Evolutionary conservation across 2,113 vertebrate genomes (phyloP).

Genomic region (Heloderma charlesbogerti): DNA sequence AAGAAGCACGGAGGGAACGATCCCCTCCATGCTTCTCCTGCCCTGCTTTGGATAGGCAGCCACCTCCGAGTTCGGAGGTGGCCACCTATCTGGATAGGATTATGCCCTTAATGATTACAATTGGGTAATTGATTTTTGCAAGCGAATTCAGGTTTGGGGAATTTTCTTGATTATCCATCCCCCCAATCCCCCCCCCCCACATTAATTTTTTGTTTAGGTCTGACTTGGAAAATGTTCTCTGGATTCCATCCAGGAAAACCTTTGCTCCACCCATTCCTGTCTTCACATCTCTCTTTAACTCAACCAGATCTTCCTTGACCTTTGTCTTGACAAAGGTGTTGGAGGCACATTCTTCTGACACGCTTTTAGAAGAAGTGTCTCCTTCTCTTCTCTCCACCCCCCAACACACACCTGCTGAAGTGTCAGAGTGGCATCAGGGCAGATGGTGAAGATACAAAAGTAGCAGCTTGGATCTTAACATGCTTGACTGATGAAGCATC

Average conservation of each 20-base stretch:
- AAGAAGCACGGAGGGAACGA: too few species aligned
- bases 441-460: background rate
- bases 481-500: slow-evolving; percentile 28
- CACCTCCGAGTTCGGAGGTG: too few species aligned
- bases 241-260: background rate
- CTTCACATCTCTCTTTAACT: background rate
- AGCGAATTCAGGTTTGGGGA: background rate
- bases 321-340: background rate
- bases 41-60: too few species aligned
- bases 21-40: too few species aligned
- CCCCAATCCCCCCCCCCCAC: background rate
- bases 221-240: background rate
- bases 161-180: background rate
- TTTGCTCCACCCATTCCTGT: background rate
- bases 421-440: background rate
- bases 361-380: background rate
- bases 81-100: too few species aligned
- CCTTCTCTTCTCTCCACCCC: background rate
- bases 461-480: slow-evolving; percentile 32
- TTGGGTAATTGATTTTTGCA: background rate
- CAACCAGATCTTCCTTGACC: background rate
- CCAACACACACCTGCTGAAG: rapidly evolving
- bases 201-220: background rate
- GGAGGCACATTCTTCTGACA: rapidly evolving
- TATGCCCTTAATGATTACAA: background rate